phyloP scores from a whole-genome alignment of 2,113 vertebrate species.

The Sclerurus mexicanus region DNA sequence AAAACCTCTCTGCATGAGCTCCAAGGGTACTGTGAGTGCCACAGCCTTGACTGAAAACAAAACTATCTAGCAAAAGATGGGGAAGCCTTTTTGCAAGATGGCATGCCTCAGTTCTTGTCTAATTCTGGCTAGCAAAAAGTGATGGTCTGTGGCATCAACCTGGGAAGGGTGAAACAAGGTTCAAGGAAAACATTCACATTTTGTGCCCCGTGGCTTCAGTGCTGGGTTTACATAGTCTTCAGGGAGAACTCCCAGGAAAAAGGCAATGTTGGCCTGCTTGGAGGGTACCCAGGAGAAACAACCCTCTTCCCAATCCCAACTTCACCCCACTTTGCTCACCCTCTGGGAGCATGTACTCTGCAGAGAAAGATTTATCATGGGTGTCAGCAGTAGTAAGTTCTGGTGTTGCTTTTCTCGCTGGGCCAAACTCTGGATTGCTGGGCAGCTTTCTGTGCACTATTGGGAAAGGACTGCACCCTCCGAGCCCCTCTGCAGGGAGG shows the following conservation, averaged over 20 bases:
- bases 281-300: neutral
- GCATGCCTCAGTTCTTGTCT: neutral
- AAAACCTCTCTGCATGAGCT: neutral
- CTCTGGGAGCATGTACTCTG: too few relatives aligned
- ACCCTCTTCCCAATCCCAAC: too few relatives aligned
- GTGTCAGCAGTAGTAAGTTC: neutral
- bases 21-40: neutral
- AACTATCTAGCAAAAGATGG: neutral
- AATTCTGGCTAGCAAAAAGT: neutral
- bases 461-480: neutral
- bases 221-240: neutral
- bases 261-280: neutral
- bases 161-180: neutral
- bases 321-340: too few relatives aligned
- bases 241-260: neutral
- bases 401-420: neutral
- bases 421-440: neutral
- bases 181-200: neutral
- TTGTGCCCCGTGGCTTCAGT: neutral
- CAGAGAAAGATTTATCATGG: fast-evolving
- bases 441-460: neutral
- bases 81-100: neutral
- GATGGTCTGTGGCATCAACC: neutral
- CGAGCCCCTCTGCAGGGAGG: neutral
- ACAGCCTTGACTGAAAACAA: neutral